phyloP scores from a whole-genome alignment of 2,797 vertebrate genomes.

The Ammospiza maritima region DNA sequence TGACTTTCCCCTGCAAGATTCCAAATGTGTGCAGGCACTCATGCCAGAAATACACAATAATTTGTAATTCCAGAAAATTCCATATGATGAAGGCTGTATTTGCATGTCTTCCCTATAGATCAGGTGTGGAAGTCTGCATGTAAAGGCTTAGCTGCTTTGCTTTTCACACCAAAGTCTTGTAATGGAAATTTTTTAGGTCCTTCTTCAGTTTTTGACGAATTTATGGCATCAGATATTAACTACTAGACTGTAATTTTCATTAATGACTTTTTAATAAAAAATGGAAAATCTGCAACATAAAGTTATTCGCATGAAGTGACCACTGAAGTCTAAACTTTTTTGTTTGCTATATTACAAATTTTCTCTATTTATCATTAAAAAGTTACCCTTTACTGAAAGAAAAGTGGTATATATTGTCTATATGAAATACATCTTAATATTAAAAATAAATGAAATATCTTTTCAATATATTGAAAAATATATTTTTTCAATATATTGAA shows the following conservation, averaged over 20 bases:
- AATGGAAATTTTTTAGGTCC: neutral
- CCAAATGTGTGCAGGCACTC: rapidly evolving
- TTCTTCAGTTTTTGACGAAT: neutral
- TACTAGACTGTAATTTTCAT: neutral
- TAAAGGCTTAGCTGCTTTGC: neutral
- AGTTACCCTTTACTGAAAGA: neutral
- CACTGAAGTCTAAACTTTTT: neutral
- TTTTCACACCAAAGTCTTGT: neutral
- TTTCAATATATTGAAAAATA: too few species aligned
- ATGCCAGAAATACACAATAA: neutral
- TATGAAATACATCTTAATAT: too few species aligned
- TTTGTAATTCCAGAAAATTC: neutral
- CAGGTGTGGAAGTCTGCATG: neutral
- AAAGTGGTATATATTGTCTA: neutral
- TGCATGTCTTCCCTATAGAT: neutral
- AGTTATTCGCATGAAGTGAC: neutral
- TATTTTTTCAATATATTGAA: too few species aligned
- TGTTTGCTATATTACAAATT: neutral
- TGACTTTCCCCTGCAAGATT: neutral
- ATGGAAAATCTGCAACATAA: neutral
- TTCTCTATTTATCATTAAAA: neutral
- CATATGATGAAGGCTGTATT: neutral
- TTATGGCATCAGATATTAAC: neutral
- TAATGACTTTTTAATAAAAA: neutral
- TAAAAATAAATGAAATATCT: too few species aligned